Evolutionary conservation across 2,113 vertebrate species (phyloP), one percentile per base, ranked within the genome.

Genomic region (Myanophis thanlyinensis): DNA sequence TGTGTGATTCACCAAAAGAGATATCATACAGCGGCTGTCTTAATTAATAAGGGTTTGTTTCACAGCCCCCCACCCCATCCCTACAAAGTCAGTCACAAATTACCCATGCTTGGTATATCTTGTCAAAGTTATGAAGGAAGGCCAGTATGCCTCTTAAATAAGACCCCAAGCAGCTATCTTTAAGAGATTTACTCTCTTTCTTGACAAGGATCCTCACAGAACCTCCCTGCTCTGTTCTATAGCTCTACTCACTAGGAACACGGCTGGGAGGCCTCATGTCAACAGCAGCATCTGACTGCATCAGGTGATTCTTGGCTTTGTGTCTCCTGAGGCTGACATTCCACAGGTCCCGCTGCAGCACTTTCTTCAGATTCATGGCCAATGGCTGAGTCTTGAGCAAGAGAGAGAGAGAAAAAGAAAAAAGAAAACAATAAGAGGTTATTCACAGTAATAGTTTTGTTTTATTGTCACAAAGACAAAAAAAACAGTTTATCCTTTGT

Each of bases 401-500:
- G 5, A 0, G 53, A 85, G 48, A 91, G 48, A 85, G n/a, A n/a
- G n/a, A n/a, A n/a, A n/a, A n/a, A n/a, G n/a, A n/a, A n/a, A 11
- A 4, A 0, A 48, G 15, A n/a, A 87, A 0, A 46, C 6, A 5
- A 73, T 23, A 25, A 15, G 23, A 22, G 1, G 49, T 47, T 1
- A 59, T 86, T 20, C 35, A 53, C 4, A 44, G 23, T 88, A 6
- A n/a, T 51, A 89, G 23, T 35, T 44, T 73, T 4, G 56, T 93
- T 94, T 90, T 18, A 5, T 87, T 56, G 91, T 5, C 92, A 10
- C 30, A 3, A 23, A 93, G 44, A 52, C 23, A 44, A 80, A 85
- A 30, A 3, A 89, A 94, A 88, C 15, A 0, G 51, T 93, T 93
- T 92, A 9, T 88, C 89, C 35, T 88, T 30, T 20, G n/a, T 53